These are phyloP conservation scores for Apamea sordens DNA, from an alignment of 2,888 invertebrate genomes.

Conservation along the genomic window DNA sequence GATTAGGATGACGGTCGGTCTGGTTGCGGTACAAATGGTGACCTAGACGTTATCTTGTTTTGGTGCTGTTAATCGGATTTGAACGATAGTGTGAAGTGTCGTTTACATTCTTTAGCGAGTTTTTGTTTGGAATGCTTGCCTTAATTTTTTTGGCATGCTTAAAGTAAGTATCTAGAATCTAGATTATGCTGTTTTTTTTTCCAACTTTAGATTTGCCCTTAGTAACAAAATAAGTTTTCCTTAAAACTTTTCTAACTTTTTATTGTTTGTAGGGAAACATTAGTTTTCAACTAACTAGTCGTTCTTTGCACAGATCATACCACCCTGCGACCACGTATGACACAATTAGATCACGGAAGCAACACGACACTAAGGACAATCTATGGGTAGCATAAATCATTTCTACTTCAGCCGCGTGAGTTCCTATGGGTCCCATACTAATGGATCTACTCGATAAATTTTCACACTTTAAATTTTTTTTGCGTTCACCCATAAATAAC, in stretches of 20 bases:
- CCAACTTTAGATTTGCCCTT: not conserved
- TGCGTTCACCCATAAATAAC: not conserved
- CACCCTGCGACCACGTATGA: not conserved
- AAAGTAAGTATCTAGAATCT: no score
- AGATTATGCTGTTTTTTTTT: not conserved
- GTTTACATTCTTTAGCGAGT: not conserved
- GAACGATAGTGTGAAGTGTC: constrained; percentile 24
- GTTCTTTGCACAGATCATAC: not conserved
- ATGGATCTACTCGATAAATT: constrained; percentile 2
- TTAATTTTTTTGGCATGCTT: not conserved
- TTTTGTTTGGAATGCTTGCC: not conserved
- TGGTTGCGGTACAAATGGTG: constrained; percentile 16
- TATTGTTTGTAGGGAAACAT: no score
- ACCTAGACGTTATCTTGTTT: constrained; percentile 26
- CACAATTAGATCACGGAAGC: constrained; percentile 22
- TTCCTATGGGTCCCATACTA: constrained; percentile 13
- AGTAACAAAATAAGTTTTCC: not conserved
- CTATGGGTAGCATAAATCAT: constrained; percentile 62
- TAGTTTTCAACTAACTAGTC: not conserved
- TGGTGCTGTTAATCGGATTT: constrained; percentile 49
- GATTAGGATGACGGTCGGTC: constrained; percentile 21
- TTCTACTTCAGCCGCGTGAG: constrained; percentile 48
- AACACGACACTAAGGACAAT: constrained; percentile 56
- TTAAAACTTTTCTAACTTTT: not conserved
- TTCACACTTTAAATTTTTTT: not conserved